Evolutionary conservation across 2,113 vertebrate genomes (phyloP).

Genomic region (Misgurnus mizolepis): DNA sequence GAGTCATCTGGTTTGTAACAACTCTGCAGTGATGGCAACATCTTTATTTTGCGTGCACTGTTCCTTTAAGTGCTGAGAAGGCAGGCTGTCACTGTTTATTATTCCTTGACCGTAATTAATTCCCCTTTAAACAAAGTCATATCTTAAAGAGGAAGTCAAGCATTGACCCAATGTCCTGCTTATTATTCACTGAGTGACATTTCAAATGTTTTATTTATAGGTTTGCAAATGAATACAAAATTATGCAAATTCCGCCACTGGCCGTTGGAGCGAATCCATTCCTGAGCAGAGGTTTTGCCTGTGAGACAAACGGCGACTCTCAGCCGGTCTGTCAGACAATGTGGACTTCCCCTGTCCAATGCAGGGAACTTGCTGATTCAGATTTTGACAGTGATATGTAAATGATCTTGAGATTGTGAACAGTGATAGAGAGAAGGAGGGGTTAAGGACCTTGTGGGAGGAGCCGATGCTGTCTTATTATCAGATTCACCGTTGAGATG

Average conservation of each 20-base stretch:
- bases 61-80: not conserved
- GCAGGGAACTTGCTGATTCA: conserved; percentile 57
- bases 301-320: conserved; percentile 46
- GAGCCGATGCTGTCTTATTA: conserved; percentile 42
- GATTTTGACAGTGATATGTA: conserved; percentile 57
- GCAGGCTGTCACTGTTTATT: conserved; percentile 24
- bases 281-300: conserved; percentile 31
- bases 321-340: not conserved
- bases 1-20: no score
- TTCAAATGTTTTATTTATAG: conserved; percentile 43
- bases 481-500: conserved; percentile 44
- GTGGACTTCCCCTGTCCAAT: conserved; percentile 39
- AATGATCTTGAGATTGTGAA: conserved; percentile 40
- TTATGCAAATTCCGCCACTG: conserved; percentile 41
- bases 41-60: not conserved
- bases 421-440: not conserved
- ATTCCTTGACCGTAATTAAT: conserved; percentile 40
- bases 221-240: conserved; percentile 44
- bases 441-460: conserved; percentile 16
- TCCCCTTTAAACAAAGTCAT: conserved; percentile 44
- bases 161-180: conserved; percentile 30
- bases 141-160: conserved; percentile 31
- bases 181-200: conserved; percentile 11
- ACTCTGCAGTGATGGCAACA: no score
- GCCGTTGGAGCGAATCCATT: conserved; percentile 23